A percentile compares a stretch with the other conserved stretches of the same genome.
Conservation (phyloP, 2,113 vertebrate species). For the Neogale vison region DNA sequence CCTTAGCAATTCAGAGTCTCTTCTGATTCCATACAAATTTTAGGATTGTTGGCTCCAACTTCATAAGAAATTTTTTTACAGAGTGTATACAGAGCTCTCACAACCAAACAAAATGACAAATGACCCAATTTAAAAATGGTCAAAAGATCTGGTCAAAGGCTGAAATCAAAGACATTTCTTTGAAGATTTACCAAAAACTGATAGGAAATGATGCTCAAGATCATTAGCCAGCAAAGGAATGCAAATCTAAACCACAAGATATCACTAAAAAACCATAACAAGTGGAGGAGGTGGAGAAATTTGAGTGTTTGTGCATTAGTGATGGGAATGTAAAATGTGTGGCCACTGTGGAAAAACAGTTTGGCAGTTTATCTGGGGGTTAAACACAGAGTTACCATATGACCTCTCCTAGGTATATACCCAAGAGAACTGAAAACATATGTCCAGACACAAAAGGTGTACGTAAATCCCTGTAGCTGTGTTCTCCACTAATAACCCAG, state of each 20-base stretch:
- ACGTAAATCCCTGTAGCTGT: not conserved
- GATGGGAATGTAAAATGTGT: not conserved
- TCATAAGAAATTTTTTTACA: not conserved
- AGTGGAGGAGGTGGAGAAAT: not conserved
- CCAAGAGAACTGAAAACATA: not conserved
- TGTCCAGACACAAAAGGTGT: not conserved
- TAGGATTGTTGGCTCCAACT: too few species aligned
- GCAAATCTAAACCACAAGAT: not conserved
- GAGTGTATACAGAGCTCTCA: not conserved
- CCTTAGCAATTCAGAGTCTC: too few species aligned
- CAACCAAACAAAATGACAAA: not conserved
- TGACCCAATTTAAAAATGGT: not conserved
- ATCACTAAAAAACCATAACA: not conserved
- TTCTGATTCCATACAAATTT: too few species aligned
- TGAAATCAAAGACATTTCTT: not conserved
- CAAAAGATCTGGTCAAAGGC: not conserved
- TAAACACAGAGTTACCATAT: not conserved
- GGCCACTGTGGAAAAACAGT: not conserved
- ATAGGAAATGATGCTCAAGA: not conserved
- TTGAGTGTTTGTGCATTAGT: not conserved
- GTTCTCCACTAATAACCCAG: not conserved
- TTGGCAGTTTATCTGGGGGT: not conserved
- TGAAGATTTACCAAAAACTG: not conserved
- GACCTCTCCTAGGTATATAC: not conserved
- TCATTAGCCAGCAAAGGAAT: not conserved